These are phyloP conservation scores for Tapirus indicus DNA, from an alignment of 2,797 vertebrate species.

Conservation along the genomic window DNA sequence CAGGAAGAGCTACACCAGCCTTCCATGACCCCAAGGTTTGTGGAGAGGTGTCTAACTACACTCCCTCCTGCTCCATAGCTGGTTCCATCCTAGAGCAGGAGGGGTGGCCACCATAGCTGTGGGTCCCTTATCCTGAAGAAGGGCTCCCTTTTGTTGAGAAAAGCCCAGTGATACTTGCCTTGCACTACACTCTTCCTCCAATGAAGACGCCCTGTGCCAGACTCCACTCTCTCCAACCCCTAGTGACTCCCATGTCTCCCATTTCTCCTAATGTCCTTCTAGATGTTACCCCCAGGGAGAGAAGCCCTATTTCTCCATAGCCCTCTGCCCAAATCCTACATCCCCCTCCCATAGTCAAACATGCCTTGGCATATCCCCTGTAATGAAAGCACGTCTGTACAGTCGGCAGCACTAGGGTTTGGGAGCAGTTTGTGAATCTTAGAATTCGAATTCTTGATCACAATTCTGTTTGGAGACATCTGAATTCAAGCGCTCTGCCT, in stretches of 20 bases:
- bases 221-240: not conserved
- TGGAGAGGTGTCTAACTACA: not conserved
- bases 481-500: conserved; percentile 27
- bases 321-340: not conserved
- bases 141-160: not conserved
- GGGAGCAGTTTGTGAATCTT: conserved; percentile 7
- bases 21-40: not conserved
- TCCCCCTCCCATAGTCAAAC: not conserved
- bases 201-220: not conserved
- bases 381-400: not conserved
- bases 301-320: not conserved
- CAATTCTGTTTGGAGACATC: not conserved
- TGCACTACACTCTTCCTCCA: not conserved
- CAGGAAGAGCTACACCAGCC: not conserved
- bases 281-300: not conserved
- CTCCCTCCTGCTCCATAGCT: not conserved
- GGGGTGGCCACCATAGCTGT: not conserved
- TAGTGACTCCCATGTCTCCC: not conserved
- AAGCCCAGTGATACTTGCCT: not conserved
- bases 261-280: not conserved
- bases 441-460: conserved; percentile 18
- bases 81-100: not conserved
- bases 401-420: not conserved
- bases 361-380: not conserved
- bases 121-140: not conserved